Percentiles rank a stretch among this genome's conserved stretches.
Conservation (phyloP, 2,113 vertebrate genomes). For the Chloropsis cyanopogon region DNA sequence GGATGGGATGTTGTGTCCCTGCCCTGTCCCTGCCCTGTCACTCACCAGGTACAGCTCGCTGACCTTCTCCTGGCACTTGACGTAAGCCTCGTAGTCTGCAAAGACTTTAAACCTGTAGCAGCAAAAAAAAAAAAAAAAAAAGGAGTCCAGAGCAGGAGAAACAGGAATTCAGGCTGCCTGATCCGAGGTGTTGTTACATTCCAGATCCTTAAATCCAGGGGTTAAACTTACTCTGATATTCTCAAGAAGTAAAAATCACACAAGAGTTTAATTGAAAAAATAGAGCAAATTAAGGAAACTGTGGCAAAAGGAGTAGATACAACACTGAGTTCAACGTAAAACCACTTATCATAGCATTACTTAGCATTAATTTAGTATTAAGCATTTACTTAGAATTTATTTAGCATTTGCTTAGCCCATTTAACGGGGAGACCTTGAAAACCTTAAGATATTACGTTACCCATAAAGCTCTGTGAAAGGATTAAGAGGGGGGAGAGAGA, state of each 20-base stretch:
- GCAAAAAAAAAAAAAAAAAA: neutral
- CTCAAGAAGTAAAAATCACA: neutral
- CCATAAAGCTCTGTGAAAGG: neutral
- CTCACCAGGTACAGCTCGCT: conserved; percentile 91
- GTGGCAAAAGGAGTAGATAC: neutral
- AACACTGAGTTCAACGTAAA: neutral
- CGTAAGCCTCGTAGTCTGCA: conserved; percentile 90
- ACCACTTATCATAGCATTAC: neutral
- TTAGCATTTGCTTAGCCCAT: neutral
- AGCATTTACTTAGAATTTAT: neutral
- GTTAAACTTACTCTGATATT: neutral
- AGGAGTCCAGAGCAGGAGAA: neutral
- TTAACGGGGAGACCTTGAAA: neutral
- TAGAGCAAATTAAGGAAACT: neutral
- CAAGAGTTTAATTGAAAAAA: neutral
- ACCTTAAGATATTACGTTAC: neutral
- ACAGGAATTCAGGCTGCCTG: rapidly evolving
- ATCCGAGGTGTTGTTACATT: no score
- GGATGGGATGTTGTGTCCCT: neutral
- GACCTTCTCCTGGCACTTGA: conserved; percentile 89
- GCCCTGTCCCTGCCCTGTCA: neutral
- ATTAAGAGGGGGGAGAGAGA: neutral
- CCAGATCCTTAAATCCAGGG: neutral
- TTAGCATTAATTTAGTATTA: neutral
- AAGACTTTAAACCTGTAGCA: conserved; percentile 91